Base-by-base conservation (phyloP, 2,113 vertebrate species). In the Perca flavescens region DNA sequence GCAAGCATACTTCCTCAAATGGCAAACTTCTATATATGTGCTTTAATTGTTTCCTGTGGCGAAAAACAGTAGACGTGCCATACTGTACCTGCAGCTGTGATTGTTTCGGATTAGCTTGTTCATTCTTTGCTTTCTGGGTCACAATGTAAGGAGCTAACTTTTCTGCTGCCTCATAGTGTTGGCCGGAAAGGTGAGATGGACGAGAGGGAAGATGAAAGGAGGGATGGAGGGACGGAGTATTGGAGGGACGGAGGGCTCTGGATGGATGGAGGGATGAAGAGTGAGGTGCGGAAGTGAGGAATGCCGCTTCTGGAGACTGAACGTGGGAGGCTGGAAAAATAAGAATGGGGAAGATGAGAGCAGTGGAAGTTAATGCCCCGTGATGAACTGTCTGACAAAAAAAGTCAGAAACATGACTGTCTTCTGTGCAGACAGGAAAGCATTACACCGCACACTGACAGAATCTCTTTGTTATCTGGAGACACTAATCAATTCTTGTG, bases 221-320 rank as follows among this genome's bases (percentile, higher is more conserved):
- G 0, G 74, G 2, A 62, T 56, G 60, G 2, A 79, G 16, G 36
- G 84, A 79, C 11, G 72, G 46, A 49, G 46, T 1, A 13, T 3
- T 75, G 56, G 83, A 63, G 67, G 75, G 21, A 71, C 73, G 63
- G 43, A 70, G 56, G 1, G 69, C 1, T 56, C 52, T 80, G 62
- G 84, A 61, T 4, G 74, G 58, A 61, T 65, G 80, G 56, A 84
- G 14, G 8, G 85, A 64, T 3, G 57, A 21, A 11, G 6, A n/a
- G 13, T 79, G 74, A 50, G 85, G 49, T 3, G 86, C 50, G 3
- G 89, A 61, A 0, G 58, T 2, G 22, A 80, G 62, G 36, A 82
- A 63, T 1, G 79, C 11, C 0, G 74, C 25, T 17, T 86, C 83
- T 22, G 92, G 88, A 8, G 87, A 84, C 68, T 92, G 92, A 11